Evolutionary conservation across 2,113 vertebrate species (phyloP), one percentile per base, ranked within the genome.

Genomic region (Mesoclemmys tuberculata): DNA sequence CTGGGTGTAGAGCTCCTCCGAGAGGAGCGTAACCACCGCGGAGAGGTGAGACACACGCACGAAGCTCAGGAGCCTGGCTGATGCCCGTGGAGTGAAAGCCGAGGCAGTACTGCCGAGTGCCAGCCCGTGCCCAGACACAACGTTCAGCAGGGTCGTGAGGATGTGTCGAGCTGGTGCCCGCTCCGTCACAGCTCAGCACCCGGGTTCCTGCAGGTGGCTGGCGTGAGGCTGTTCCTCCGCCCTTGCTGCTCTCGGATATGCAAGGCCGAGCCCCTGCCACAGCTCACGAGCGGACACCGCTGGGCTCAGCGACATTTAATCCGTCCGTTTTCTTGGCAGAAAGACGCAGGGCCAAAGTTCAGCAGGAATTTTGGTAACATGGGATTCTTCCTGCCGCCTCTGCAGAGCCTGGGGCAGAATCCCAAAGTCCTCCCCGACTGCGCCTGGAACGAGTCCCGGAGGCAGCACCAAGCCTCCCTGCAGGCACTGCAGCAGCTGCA

Each of bases 291-390:
- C n/a, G n/a, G n/a, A n/a, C n/a, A n/a, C n/a, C 6, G 41, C 5
- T 22, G 12, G 7, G 3, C 55, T 52, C 13, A 27, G 7, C 78
- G 54, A 21, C 51, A n/a, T 55, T 89, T 48, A 79, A 68, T 10
- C 27, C 85, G 35, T 64, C 16, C 18, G 27, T 77, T 83, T 19
- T 74, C 80, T 90, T 49, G 55, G 54, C 90, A 98, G 98, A 97
- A 97, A 49, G 97, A 97, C 22, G 95, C 97, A n/a, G 98, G 97
- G 29, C 98, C 97, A 18, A 98, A 95, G 87, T 98, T 99, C 92
- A 98, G 98, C 35, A 96, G 98, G 35, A 99, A 98, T 1, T 98
- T 98, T n/a, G 98, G 98, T 27, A 98, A 98, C 94, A 98, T 98
- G 98, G 98, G 98, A 71, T 98, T 99, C 97, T 98, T 99, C 96